Percentiles rank a stretch among this genome's conserved stretches.
phyloP scores from a whole-genome alignment of 2,888 invertebrate species.

The Chesias legatella region DNA sequence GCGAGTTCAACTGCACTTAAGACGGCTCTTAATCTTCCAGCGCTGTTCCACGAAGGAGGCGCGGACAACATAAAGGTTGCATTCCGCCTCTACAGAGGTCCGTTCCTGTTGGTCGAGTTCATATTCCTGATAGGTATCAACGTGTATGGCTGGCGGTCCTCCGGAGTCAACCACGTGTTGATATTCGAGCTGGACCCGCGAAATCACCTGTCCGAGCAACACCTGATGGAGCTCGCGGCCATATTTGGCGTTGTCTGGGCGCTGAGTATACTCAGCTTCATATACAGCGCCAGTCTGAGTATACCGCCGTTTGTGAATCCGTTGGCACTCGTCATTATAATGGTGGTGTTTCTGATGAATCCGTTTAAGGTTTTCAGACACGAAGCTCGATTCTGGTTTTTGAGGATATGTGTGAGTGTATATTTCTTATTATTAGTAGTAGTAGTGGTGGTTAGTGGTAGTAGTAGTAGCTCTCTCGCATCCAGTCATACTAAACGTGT shows the following conservation, averaged over 20 bases:
- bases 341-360: slow-evolving; percentile 93
- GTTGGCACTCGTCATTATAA: slow-evolving; percentile 88
- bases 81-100: slow-evolving; percentile 95
- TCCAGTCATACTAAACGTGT: too few relatives aligned
- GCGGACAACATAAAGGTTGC: slow-evolving; percentile 91
- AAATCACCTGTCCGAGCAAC: slow-evolving; percentile 95
- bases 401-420: slow-evolving; percentile 90
- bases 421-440: too few relatives aligned
- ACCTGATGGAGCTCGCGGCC: slow-evolving; percentile 95
- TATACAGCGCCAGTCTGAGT: slow-evolving; percentile 88
- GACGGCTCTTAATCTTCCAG: too few relatives aligned
- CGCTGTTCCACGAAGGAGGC: slow-evolving; percentile 86
- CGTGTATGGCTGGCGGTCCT: slow-evolving; percentile 97
- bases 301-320: slow-evolving; percentile 97
- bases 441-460: too few relatives aligned
- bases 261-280: slow-evolving; percentile 90
- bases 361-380: slow-evolving; percentile 95
- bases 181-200: slow-evolving; percentile 98
- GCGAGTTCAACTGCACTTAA: too few relatives aligned
- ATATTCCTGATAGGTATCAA: slow-evolving; percentile 97
- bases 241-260: slow-evolving; percentile 98
- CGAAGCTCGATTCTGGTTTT: slow-evolving; percentile 96
- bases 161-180: slow-evolving; percentile 98
- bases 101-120: slow-evolving; percentile 94
- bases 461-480: too few relatives aligned